Percentiles rank a stretch among this genome's conserved stretches.
Conservation (phyloP, 2,888 invertebrate species). For the Agriopis marginaria region DNA sequence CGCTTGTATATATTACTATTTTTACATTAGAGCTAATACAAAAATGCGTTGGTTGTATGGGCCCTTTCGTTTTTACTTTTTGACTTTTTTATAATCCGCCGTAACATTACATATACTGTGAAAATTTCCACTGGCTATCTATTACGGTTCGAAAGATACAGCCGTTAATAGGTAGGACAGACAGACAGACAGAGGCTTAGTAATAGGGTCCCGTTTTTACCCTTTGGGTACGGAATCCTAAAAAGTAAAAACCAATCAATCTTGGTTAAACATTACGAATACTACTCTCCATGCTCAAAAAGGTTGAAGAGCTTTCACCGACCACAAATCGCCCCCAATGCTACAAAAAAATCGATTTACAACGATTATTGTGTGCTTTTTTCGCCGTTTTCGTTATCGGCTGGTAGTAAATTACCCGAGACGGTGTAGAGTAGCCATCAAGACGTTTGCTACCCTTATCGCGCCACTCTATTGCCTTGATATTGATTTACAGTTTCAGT, state of each 20-base stretch:
- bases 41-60: too few relatives aligned
- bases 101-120: too few relatives aligned
- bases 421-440: constrained; percentile 49
- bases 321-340: constrained; percentile 17
- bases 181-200: too few relatives aligned
- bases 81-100: too few relatives aligned
- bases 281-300: background rate
- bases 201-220: too few relatives aligned
- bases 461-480: constrained; percentile 44
- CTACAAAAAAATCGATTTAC: constrained; percentile 48
- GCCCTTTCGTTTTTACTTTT: too few relatives aligned
- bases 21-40: too few relatives aligned
- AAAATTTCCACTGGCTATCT: too few relatives aligned
- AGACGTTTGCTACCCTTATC: constrained; percentile 52
- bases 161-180: too few relatives aligned
- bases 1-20: too few relatives aligned
- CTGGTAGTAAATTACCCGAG: constrained; percentile 50
- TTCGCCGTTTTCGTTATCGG: constrained; percentile 49
- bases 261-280: constrained; percentile 3
- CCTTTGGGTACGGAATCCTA: too few relatives aligned
- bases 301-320: background rate
- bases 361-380: constrained; percentile 49
- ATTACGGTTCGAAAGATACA: too few relatives aligned
- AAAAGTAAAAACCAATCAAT: constrained; percentile 11
- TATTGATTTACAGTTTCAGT: constrained; percentile 50